Evolutionary conservation across 2,113 vertebrate species (phyloP).

Genomic region (Procavia capensis): DNA sequence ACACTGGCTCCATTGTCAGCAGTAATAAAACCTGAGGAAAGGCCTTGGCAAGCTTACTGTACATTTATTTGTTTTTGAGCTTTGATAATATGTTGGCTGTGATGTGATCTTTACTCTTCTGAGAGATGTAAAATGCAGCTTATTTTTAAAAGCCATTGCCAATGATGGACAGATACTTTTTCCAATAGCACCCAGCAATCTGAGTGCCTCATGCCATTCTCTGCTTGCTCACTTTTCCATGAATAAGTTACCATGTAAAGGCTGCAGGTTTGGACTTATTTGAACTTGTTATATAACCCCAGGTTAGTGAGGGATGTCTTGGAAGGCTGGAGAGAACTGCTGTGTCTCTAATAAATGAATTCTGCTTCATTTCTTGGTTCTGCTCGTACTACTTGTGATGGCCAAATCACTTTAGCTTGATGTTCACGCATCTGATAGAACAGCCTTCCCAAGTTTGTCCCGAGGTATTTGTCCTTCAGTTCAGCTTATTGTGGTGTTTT

Average conservation of each 20-base stretch:
- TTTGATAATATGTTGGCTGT: constrained; percentile 66
- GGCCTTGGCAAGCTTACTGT: constrained; percentile 44
- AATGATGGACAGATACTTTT: constrained; percentile 62
- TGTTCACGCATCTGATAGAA: not conserved
- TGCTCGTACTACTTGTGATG: rapidly evolving
- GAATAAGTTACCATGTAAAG: constrained; percentile 31
- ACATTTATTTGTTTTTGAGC: constrained; percentile 68
- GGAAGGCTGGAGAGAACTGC: not conserved
- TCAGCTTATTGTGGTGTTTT: not conserved
- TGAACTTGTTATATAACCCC: not conserved
- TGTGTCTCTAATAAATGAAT: not conserved
- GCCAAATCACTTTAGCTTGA: not conserved
- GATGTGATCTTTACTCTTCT: constrained; percentile 29
- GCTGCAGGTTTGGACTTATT: constrained; percentile 5
- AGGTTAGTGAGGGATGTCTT: not conserved
- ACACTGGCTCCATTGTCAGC: constrained; percentile 53
- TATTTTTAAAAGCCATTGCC: constrained; percentile 71
- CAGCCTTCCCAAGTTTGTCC: not conserved
- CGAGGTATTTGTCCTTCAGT: not conserved
- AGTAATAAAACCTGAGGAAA: constrained; percentile 68
- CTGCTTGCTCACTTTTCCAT: constrained; percentile 35
- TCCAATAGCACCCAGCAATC: constrained; percentile 1
- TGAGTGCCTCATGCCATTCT: constrained; percentile 21
- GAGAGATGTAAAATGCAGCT: constrained; percentile 61
- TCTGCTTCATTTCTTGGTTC: not conserved